Base-by-base conservation (phyloP, 2,113 vertebrate species). In the Cinclus mexicanus region DNA sequence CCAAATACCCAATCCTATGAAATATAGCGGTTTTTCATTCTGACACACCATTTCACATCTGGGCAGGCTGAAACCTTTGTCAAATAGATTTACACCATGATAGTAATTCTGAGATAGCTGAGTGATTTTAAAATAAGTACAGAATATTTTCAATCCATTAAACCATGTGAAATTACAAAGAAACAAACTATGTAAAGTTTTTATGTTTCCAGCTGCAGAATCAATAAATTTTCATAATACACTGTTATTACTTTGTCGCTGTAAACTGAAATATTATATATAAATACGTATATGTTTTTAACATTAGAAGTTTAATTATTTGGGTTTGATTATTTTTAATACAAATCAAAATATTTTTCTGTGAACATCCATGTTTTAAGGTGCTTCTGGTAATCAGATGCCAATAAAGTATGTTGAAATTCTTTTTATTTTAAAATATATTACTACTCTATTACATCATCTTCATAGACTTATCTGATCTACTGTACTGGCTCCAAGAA, bases 231-330 rank as follows among this genome's bases (percentile, higher is more conserved):
- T 47, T 67, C 22, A 67, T 75, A 56, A 57, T 55, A 75, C 1
- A 0, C 28, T 83, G 19, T 35, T 83, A 60, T 9, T 82, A 29
- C 71, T 87, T 69, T 44, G 12, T 63, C 75, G 41, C 55, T 86
- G 59, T 86, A 69, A 92, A 88, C 60, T 76, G 75, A 95, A 97
- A 91, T 92, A 91, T 35, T 77, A 26, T 89, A 44, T 72, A 42
- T 25, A 57, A 69, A 59, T 56, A 35, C 7, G 31, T 31, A 23
- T 0, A 37, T 5, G 9, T 81, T 84, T 94, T 50, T 35, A 90
- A 37, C 18, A 57, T n/a, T 64, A 55, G 52, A 50, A 68, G 5
- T 67, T 23, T n/a, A 65, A 35, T 46, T 89, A 35, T 49, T 83
- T 23, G 2, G 1, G 12, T 39, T 57, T 55, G 44, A 56, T 68